These are phyloP conservation scores for Rhopalosiphum padi DNA, from an alignment of 1,140 invertebrate species.

Conservation along the genomic window DNA sequence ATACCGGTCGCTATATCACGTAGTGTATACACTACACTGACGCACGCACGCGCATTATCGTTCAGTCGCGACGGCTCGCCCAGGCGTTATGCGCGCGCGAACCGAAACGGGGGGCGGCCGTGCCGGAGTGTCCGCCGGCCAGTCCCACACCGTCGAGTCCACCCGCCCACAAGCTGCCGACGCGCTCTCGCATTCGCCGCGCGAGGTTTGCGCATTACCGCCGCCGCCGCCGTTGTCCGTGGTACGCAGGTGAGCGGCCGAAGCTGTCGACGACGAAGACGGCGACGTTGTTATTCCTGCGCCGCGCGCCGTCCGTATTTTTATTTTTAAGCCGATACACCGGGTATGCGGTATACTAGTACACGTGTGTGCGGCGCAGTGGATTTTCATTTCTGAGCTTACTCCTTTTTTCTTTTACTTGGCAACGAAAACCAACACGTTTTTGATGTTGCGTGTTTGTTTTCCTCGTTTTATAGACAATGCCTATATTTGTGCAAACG, in stretches of 20 bases:
- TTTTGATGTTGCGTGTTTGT: not conserved
- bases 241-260: not conserved
- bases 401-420: not conserved
- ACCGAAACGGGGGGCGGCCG: constrained; percentile 40
- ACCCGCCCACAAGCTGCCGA: constrained; percentile 30
- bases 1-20: not conserved
- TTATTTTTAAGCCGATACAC: not conserved
- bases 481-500: too few relatives aligned
- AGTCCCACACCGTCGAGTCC: constrained; percentile 43
- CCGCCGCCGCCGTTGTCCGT: not conserved
- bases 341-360: not conserved
- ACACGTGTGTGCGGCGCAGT: too few relatives aligned
- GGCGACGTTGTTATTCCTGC: not conserved
- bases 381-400: too few relatives aligned
- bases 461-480: not conserved
- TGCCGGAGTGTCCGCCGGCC: constrained; percentile 23
- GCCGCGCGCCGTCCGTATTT: too few relatives aligned
- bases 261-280: not conserved
- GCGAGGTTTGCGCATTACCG: not conserved
- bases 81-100: constrained; percentile 20
- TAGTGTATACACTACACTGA: not conserved
- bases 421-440: too few relatives aligned
- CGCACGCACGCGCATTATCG: not conserved
- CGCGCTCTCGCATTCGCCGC: constrained; percentile 21
- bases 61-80: not conserved